A percentile compares a stretch with the other conserved stretches of the same genome.
Conservation (phyloP, 2,113 vertebrate species). For the Chrysochloris asiatica region DNA sequence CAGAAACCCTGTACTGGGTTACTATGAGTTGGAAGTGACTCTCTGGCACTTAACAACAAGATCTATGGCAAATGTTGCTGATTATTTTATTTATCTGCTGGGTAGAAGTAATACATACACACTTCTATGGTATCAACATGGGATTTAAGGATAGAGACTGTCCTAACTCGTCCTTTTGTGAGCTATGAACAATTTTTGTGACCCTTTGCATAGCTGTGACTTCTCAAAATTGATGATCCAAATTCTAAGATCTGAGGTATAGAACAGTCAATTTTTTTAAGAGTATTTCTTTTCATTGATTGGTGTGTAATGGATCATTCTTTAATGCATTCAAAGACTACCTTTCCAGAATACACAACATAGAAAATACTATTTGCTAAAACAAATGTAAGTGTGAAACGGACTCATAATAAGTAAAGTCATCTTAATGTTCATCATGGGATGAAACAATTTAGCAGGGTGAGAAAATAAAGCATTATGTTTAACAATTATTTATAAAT, state of each 20-base stretch:
- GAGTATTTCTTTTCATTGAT: background rate
- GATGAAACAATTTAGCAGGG: background rate
- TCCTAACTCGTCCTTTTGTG: background rate
- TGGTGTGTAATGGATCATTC: background rate
- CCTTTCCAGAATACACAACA: background rate
- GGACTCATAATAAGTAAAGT: background rate
- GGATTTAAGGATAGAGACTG: background rate
- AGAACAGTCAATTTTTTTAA: background rate
- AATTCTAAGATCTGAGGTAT: background rate
- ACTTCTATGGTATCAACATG: background rate
- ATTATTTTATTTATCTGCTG: background rate
- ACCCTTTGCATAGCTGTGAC: background rate
- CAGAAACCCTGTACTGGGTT: too few relatives aligned
- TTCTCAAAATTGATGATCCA: background rate
- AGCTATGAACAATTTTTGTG: background rate
- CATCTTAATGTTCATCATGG: background rate
- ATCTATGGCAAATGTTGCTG: background rate
- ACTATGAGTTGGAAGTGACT: too few relatives aligned
- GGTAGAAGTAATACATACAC: background rate
- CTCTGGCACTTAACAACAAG: too few relatives aligned
- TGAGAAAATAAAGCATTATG: background rate
- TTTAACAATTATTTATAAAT: background rate
- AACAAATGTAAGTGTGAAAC: background rate
- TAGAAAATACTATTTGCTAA: constrained; percentile 13
- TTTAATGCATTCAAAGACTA: background rate